Evolutionary conservation across 2,888 invertebrate genomes (phyloP), one percentile per base, ranked within the genome.

Genomic region (Osmoderma eremita): DNA sequence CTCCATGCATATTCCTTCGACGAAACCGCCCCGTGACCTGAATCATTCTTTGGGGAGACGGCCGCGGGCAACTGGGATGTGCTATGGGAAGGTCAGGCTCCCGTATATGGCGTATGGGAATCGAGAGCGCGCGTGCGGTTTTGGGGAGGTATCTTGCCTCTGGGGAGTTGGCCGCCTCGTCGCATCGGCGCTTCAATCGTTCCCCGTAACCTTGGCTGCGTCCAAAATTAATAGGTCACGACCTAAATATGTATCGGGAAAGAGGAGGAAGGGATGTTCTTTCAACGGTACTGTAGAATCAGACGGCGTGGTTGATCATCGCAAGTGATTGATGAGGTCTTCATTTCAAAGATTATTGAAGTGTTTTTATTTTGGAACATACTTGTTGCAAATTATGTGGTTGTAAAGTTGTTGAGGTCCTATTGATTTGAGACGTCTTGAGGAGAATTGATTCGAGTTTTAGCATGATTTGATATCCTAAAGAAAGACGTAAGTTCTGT

Each of bases 11-110:
- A 12, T n/a, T 8, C 1, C 3, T 3, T 42, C 42, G 4, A 42
- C 42, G n/a, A 13, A n/a, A 12, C 42, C 17, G 17, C 42, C 42
- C 42, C 42, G n/a, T n/a, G 42, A 42, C 42, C 42, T 42, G n/a
- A 15, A 42, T 42, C 10, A 42, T 13, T 13, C 42, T 42, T 17
- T 13, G 42, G 42, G 42, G 17, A 17, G 1, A 13, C 17, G 30
- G 30, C 30, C 30, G 4, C n/a, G 42, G 42, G 10, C 42, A 42
- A 42, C 42, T 13, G 15, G 42, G 42, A 42, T 12, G 1, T 5
- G 17, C 12, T 1, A n/a, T 13, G 42, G 42, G 42, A 42, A 42
- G 42, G 42, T 42, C 42, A 42, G 1, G n/a, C 1, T 6, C 10
- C 42, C 15, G 42, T 17, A 6, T n/a, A 42, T 1, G 42, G 42